These are phyloP conservation scores for Mythimna pallens DNA, from an alignment of 2,888 invertebrate species.

Conservation along the genomic window DNA sequence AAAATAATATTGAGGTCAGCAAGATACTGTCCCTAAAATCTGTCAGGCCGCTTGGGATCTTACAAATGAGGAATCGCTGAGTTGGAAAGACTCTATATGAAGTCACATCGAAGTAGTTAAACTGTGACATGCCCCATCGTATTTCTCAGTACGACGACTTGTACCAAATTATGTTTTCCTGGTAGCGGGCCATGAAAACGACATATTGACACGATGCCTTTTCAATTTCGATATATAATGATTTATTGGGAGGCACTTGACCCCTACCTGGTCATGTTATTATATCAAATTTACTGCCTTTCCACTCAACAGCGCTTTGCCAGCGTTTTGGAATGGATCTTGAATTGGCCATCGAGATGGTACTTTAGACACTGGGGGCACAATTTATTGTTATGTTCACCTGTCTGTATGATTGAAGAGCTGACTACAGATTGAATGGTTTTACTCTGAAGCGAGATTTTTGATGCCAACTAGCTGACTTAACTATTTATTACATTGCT, in stretches of 20 bases:
- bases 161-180: constrained; percentile 22
- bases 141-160: constrained; percentile 9
- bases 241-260: constrained; percentile 45
- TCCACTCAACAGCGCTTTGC: constrained; percentile 33
- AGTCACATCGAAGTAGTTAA: constrained; percentile 11
- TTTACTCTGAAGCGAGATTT: not conserved
- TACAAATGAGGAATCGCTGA: constrained; percentile 14
- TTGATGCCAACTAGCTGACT: not conserved
- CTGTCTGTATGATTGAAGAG: not conserved
- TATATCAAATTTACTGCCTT: constrained; percentile 58
- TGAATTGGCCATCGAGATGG: constrained; percentile 31
- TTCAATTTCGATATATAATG: constrained; percentile 25
- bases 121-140: not conserved
- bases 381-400: constrained; percentile 29
- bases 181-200: constrained; percentile 18
- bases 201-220: constrained; percentile 36
- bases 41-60: constrained; percentile 18
- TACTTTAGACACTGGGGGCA: constrained; percentile 19
- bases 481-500: no score
- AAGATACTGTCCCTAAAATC: not conserved
- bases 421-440: not conserved
- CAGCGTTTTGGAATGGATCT: constrained; percentile 39
- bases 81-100: not conserved
- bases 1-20: constrained; percentile 3
- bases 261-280: constrained; percentile 36